Evolutionary conservation across 2,888 invertebrate genomes (phyloP).

Genomic region (Cabera pusaria): DNA sequence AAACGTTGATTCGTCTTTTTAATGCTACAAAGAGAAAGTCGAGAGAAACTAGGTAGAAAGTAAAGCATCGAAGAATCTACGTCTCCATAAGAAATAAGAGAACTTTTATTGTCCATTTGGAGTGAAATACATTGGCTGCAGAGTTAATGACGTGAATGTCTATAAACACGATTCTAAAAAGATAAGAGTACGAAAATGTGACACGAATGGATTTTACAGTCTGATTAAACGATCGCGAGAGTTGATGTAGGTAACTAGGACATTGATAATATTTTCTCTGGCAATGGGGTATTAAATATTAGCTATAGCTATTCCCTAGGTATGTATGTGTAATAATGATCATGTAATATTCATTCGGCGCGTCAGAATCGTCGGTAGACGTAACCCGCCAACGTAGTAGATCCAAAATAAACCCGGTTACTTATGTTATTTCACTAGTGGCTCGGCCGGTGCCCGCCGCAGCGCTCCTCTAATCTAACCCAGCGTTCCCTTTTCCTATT

Average conservation of each 20-base stretch:
- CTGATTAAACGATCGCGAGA: constrained; percentile 24
- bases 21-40: constrained; percentile 39
- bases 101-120: neutral
- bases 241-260: too few species aligned
- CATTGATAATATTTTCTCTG: too few species aligned
- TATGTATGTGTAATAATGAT: constrained; percentile 48
- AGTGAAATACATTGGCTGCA: neutral
- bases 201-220: constrained; percentile 27
- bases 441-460: constrained; percentile 42
- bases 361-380: constrained; percentile 58
- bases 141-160: constrained; percentile 9
- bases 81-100: constrained; percentile 10
- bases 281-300: too few species aligned
- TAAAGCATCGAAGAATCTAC: constrained; percentile 13
- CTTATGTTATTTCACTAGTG: constrained; percentile 64
- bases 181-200: constrained; percentile 15
- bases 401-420: constrained; percentile 68
- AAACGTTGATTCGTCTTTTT: constrained; percentile 29
- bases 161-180: constrained; percentile 15
- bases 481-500: constrained; percentile 25
- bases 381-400: constrained; percentile 65
- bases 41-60: constrained; percentile 33
- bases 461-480: constrained; percentile 26
- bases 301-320: too few species aligned
- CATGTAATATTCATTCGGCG: constrained; percentile 33